phyloP scores from a whole-genome alignment of 2,888 invertebrate species.

The Drosophila yooni region DNA sequence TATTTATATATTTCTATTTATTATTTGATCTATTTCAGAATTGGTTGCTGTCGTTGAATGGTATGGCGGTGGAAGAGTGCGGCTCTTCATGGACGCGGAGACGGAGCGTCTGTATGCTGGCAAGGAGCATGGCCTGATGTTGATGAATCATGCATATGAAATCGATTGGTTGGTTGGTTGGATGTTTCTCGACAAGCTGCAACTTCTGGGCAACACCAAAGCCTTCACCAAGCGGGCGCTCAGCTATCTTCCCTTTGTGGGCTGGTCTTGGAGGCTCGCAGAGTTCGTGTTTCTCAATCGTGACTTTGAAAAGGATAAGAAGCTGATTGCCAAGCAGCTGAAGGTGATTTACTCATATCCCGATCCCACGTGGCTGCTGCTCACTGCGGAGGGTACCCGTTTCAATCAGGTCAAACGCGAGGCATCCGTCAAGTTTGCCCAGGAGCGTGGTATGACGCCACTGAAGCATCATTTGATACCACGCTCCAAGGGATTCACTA shows the following conservation, averaged over 20 bases:
- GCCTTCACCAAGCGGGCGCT: slow-evolving; percentile 97
- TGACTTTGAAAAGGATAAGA: slow-evolving; percentile 95
- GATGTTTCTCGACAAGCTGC: slow-evolving; percentile 93
- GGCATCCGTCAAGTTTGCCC: slow-evolving; percentile 94
- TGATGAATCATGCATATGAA: slow-evolving; percentile 98
- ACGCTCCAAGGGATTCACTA: slow-evolving; percentile 96
- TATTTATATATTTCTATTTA: background rate
- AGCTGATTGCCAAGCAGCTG: slow-evolving; percentile 92
- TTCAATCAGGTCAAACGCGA: slow-evolving; percentile 94
- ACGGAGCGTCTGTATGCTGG: slow-evolving; percentile 92
- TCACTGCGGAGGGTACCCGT: slow-evolving; percentile 97
- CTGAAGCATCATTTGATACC: slow-evolving; percentile 96
- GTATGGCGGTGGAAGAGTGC: slow-evolving; percentile 93
- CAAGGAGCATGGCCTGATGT: slow-evolving; percentile 94
- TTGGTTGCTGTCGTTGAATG: slow-evolving; percentile 96
- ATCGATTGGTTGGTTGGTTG: slow-evolving; percentile 98
- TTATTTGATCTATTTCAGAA: slow-evolving; percentile 87
- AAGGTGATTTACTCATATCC: slow-evolving; percentile 94
- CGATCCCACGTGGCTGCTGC: slow-evolving; percentile 93
- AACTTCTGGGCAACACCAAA: slow-evolving; percentile 95
- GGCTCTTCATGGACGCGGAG: slow-evolving; percentile 91
- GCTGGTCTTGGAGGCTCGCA: slow-evolving; percentile 98
- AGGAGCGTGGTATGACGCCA: slow-evolving; percentile 92
- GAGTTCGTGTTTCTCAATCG: slow-evolving; percentile 97
- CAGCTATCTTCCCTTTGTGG: slow-evolving; percentile 95